Percentiles rank a stretch among this genome's conserved stretches.
These are phyloP conservation scores for Pelvicachromis taeniatus DNA, from an alignment of 2,113 vertebrate genomes.

Conservation along the genomic window DNA sequence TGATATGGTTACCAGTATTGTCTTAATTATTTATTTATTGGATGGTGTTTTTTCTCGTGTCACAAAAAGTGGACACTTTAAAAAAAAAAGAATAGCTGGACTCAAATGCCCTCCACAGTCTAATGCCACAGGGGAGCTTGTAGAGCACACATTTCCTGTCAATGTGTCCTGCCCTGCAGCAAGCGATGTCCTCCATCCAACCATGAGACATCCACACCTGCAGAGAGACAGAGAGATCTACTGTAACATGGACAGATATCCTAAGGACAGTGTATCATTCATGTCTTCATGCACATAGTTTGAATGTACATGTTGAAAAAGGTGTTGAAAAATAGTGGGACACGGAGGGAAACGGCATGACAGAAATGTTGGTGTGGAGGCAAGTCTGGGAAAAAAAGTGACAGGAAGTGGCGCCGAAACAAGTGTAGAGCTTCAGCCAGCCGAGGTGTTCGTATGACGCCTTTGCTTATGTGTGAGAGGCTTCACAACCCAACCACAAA, in stretches of 20 bases:
- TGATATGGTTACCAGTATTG: accelerated
- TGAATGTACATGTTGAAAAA: not conserved
- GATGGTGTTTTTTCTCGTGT: not conserved
- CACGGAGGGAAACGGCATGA: not conserved
- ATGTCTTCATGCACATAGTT: not conserved
- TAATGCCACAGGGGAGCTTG: slow-evolving; percentile 13
- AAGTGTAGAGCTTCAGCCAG: not conserved
- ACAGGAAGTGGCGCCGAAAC: not conserved
- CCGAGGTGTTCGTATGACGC: not conserved
- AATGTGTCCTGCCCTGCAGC: slow-evolving; percentile 22
- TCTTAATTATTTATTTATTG: not conserved
- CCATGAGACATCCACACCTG: slow-evolving; percentile 11
- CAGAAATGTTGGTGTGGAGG: not conserved
- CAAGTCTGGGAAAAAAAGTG: not conserved
- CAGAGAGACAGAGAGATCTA: not conserved
- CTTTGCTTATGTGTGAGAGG: not conserved
- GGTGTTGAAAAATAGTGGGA: not conserved
- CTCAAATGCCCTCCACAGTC: not conserved
- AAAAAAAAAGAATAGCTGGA: not conserved
- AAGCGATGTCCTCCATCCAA: slow-evolving; percentile 24
- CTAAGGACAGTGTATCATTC: not conserved
- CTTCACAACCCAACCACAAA: not conserved
- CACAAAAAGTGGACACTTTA: not conserved
- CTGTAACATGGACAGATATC: not conserved
- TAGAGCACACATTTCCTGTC: not conserved